Evolutionary conservation across 1,140 invertebrate species (phyloP).

Genomic region (Tyrophagus putrescentiae): DNA sequence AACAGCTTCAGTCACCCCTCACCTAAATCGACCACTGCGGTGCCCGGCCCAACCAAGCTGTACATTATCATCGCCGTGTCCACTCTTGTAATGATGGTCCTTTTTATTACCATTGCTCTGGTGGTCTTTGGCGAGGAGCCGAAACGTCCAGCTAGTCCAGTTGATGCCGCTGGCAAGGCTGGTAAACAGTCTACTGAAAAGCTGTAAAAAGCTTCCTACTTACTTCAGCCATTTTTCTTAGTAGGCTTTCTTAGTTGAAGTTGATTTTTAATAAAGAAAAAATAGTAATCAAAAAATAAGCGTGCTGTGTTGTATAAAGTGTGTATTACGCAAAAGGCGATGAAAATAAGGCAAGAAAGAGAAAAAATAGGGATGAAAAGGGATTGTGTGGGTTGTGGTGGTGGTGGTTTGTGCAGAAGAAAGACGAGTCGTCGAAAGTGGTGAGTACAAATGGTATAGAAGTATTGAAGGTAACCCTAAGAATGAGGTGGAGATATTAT

Average conservation of each 20-base stretch:
- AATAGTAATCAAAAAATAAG: not conserved
- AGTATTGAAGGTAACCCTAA: not conserved
- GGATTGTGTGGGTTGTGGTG: not conserved
- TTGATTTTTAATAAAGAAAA: not conserved
- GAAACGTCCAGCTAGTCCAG: no score
- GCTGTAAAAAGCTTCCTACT: not conserved
- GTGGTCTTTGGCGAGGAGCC: no score
- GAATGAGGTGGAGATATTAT: no score
- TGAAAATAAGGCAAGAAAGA: not conserved
- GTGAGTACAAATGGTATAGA: not conserved
- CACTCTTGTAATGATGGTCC: no score
- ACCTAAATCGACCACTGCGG: no score
- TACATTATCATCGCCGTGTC: no score
- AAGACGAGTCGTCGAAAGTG: not conserved
- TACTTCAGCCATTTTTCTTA: not conserved
- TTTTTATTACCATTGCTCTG: no score
- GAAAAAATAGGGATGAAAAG: no score
- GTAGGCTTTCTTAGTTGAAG: not conserved
- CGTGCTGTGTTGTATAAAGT: not conserved
- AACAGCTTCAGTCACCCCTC: no score
- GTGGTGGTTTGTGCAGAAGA: not conserved
- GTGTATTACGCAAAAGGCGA: not conserved
- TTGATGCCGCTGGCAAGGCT: no score
- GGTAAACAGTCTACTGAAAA: not conserved
- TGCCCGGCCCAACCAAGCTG: no score